Percentiles rank a stretch among this genome's conserved stretches.
Evolutionary conservation across 2,888 invertebrate species (phyloP).

Genomic region (Disparrhopalites patrizii): DNA sequence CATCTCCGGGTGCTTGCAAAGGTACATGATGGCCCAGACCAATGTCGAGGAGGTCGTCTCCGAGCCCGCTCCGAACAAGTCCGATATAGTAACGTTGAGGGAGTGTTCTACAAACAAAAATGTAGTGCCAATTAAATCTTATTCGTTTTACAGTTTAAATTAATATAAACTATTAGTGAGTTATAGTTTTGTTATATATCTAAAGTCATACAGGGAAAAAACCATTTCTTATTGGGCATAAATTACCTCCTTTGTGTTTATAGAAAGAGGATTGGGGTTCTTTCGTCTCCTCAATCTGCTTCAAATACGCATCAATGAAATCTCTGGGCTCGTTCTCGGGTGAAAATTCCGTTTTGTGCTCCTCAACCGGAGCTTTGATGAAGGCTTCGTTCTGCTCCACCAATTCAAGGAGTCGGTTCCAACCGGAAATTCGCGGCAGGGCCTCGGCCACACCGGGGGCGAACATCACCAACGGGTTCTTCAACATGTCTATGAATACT

Average conservation of each 20-base stretch:
- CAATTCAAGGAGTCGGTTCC: neutral
- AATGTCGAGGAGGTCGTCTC: neutral
- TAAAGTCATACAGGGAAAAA: too few relatives aligned
- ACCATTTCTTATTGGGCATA: too few relatives aligned
- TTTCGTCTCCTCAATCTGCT: neutral
- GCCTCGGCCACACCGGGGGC: neutral
- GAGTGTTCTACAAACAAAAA: neutral
- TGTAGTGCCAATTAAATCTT: too few relatives aligned
- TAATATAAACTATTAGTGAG: too few relatives aligned
- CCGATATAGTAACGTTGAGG: neutral
- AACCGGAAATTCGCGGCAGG: conserved; percentile 4
- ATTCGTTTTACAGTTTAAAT: too few relatives aligned
- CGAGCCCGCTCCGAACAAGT: neutral
- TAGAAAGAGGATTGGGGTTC: neutral
- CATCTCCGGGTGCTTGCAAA: neutral
- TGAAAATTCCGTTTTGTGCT: neutral
- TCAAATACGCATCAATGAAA: conserved; percentile 1
- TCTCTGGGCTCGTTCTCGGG: neutral
- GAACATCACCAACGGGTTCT: neutral
- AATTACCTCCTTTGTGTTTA: neutral
- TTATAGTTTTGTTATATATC: neutral
- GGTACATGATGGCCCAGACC: neutral
- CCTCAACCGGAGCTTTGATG: neutral
- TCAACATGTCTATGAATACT: neutral
- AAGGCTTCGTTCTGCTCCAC: neutral